Percentiles rank a stretch among this genome's conserved stretches.
These are phyloP conservation scores for Chaunax sp. DNA, from an alignment of 2,797 vertebrate genomes.

Conservation along the genomic window DNA sequence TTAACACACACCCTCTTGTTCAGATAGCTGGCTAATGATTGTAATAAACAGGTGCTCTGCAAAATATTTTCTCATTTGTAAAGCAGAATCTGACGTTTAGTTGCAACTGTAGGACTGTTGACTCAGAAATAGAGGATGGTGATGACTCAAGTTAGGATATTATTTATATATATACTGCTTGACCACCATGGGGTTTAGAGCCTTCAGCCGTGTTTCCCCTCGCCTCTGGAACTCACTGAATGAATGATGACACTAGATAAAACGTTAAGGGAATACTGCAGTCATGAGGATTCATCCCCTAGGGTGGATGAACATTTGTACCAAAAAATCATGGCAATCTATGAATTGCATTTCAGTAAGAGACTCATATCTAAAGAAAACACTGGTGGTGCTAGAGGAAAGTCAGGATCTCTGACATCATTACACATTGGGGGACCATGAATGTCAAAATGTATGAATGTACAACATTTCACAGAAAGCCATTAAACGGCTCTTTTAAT, in stretches of 20 bases:
- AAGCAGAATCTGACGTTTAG: slow-evolving; percentile 34
- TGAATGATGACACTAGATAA: no score
- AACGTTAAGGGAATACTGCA: no score
- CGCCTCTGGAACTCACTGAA: no score
- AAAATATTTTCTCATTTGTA: slow-evolving; percentile 44
- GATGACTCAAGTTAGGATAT: neutral
- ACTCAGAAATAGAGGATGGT: slow-evolving; percentile 2
- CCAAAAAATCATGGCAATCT: no score
- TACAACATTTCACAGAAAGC: neutral
- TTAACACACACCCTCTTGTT: slow-evolving; percentile 52
- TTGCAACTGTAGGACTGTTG: slow-evolving; percentile 25
- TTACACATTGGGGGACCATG: neutral
- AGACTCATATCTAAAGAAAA: no score
- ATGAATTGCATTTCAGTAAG: no score
- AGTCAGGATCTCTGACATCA: no score
- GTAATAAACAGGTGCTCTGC: slow-evolving; percentile 77
- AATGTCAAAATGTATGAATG: neutral
- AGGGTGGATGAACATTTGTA: no score
- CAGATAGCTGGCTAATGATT: slow-evolving; percentile 68
- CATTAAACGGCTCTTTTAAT: neutral
- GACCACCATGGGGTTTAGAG: no score
- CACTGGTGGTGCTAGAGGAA: neutral
- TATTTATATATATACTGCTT: no score
- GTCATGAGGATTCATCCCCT: no score
- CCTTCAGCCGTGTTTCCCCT: no score